A percentile compares a stretch with the other conserved stretches of the same genome.
These are phyloP conservation scores for Sapayoa aenigma DNA, from an alignment of 2,113 vertebrate genomes.

Conservation along the genomic window DNA sequence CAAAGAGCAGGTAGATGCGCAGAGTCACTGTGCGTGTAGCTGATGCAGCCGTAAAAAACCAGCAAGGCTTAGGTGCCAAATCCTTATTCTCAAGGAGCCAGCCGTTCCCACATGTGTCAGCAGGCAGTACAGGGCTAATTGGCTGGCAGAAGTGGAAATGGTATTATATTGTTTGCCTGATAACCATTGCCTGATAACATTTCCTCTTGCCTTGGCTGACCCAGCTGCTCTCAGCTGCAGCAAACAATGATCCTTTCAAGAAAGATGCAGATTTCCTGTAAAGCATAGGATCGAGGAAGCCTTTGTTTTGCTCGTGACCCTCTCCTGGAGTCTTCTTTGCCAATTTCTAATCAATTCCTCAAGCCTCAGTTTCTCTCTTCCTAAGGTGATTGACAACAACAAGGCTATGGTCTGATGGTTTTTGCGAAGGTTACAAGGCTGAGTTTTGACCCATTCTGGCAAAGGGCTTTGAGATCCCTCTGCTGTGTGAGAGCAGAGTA, in stretches of 20 bases:
- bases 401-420: neutral
- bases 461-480: neutral
- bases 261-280: neutral
- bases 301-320: neutral
- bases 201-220: slow-evolving; percentile 47
- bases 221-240: slow-evolving; percentile 5
- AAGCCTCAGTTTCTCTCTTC: neutral
- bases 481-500: slow-evolving; percentile 5
- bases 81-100: neutral
- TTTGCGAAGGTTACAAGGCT: neutral
- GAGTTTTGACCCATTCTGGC: neutral
- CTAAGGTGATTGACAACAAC: neutral
- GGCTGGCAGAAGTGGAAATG: slow-evolving; percentile 19
- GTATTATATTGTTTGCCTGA: neutral
- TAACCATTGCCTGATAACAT: neutral
- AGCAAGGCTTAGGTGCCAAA: neutral
- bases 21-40: neutral
- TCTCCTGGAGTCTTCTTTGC: neutral
- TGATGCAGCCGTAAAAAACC: neutral
- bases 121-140: neutral
- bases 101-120: neutral
- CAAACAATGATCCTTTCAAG: slow-evolving; percentile 46
- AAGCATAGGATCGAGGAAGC: neutral
- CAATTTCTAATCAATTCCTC: neutral
- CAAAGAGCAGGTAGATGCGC: neutral